These are phyloP conservation scores for Paradoxurus hermaphroditus DNA, from an alignment of 2,113 vertebrate genomes.

Conservation along the genomic window DNA sequence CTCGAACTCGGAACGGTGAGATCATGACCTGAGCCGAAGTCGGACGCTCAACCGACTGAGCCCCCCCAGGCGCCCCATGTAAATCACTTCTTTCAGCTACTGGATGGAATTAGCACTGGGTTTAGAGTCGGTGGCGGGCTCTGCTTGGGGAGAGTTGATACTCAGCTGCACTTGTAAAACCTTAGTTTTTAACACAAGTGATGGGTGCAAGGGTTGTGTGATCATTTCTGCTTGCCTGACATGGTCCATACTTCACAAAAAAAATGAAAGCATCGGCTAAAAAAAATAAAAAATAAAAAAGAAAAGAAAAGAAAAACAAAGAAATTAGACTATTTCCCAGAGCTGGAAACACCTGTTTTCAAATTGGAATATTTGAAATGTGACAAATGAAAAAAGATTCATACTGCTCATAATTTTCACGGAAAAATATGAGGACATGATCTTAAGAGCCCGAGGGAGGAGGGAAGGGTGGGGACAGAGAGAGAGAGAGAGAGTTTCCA, in stretches of 20 bases:
- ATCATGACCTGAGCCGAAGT: too few relatives aligned
- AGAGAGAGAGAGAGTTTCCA: background rate
- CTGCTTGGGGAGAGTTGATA: background rate
- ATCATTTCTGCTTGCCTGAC: background rate
- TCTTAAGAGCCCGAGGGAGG: background rate
- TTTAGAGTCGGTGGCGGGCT: background rate
- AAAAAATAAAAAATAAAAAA: too few relatives aligned
- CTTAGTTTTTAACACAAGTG: background rate
- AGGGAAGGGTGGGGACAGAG: background rate
- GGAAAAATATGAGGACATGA: background rate
- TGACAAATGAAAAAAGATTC: background rate
- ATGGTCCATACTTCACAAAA: background rate
- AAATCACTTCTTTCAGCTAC: too few relatives aligned
- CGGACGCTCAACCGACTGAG: too few relatives aligned
- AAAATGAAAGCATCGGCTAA: background rate
- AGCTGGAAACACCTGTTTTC: background rate
- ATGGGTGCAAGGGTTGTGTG: too few relatives aligned
- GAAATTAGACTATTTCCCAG: background rate
- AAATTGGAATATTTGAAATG: background rate
- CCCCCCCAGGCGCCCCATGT: too few relatives aligned
- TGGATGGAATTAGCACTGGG: fast-evolving
- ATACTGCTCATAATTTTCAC: background rate
- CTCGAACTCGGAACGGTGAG: too few relatives aligned
- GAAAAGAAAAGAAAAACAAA: background rate
- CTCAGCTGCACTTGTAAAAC: background rate